Evolutionary conservation across 2,888 invertebrate species (phyloP), one percentile per base, ranked within the genome.

Genomic region (Synergus gifuensis): DNA sequence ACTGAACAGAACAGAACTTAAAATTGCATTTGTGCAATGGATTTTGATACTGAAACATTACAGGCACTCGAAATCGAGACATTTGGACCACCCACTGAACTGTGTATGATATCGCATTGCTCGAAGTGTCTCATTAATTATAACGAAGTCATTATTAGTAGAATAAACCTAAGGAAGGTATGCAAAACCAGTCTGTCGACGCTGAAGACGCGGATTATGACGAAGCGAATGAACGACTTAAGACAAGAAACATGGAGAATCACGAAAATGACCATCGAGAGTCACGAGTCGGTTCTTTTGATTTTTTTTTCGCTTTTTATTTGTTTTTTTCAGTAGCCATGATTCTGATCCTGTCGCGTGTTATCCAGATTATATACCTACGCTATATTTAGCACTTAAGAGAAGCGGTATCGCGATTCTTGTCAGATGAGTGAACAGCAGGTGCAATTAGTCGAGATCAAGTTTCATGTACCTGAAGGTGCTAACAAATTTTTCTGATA

Each of bases 381-480:
- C 28, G 54, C 49, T 73, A 73, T 54, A 54, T n/a, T 54, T 54
- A 54, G n/a, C 9, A n/a, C n/a, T 54, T n/a, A 54, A 54, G 54
- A n/a, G n/a, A 54, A n/a, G 16, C 49, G 49, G n/a, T 28, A 73
- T 54, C 49, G 73, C 36, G 49, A 73, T 73, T 73, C n/a, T 36
- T 16, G 11, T 54, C 54, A 49, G 54, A 69, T 69, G 49, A 73
- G 73, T 54, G 28, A 73, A 28, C 73, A 69, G 69, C 69, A 69
- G 69, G 69, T 69, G 49, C 28, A 49, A 69, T 69, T 69, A 69
- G 49, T 69, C 69, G 49, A 69, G 36, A 69, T 73, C 49, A 54
- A 60, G 22, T 54, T 73, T 73, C 28, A 49, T 73, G 22, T 28
- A 73, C 54, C 69, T 49, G 28, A 49, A 36, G 36, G 49, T 73